Conservation (phyloP, 2,113 vertebrate genomes). For the Paraplagusia blochii region DNA sequence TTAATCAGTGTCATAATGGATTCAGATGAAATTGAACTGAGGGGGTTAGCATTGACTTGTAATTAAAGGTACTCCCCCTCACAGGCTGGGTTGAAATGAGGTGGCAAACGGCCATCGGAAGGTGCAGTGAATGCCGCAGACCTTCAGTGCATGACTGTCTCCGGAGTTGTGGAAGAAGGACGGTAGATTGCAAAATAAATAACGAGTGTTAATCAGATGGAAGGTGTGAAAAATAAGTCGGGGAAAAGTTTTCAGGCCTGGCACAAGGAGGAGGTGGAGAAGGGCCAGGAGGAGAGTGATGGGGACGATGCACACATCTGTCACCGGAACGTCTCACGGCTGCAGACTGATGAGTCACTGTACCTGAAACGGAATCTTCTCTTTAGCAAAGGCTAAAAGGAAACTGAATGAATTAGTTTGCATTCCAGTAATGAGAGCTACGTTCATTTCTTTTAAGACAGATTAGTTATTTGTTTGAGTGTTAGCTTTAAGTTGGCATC, state of each 20-base stretch:
- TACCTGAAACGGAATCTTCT: neutral
- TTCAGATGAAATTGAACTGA: constrained; percentile 77
- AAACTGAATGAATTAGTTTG: too few species aligned
- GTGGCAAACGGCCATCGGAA: constrained; percentile 44
- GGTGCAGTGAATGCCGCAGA: constrained; percentile 41
- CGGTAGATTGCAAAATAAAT: neutral
- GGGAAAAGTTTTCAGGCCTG: constrained; percentile 1
- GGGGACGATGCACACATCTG: constrained; percentile 20
- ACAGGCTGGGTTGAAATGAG: constrained; percentile 60
- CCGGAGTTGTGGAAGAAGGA: neutral
- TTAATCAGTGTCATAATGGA: constrained; percentile 80
- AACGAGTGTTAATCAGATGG: neutral
- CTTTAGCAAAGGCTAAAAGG: neutral
- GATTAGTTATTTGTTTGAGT: too few species aligned
- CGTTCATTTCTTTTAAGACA: too few species aligned
- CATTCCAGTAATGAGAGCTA: too few species aligned
- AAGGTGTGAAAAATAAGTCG: constrained; percentile 1
- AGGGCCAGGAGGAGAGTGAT: too few species aligned
- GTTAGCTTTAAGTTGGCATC: too few species aligned
- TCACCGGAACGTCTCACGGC: constrained; percentile 4
- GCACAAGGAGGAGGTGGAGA: neutral
- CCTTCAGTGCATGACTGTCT: constrained; percentile 2
- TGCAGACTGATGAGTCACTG: neutral
- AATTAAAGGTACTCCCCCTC: constrained; percentile 70
- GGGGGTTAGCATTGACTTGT: constrained; percentile 76